Conservation (phyloP, 2,797 vertebrate genomes). For the Arctocebus calabarensis region DNA sequence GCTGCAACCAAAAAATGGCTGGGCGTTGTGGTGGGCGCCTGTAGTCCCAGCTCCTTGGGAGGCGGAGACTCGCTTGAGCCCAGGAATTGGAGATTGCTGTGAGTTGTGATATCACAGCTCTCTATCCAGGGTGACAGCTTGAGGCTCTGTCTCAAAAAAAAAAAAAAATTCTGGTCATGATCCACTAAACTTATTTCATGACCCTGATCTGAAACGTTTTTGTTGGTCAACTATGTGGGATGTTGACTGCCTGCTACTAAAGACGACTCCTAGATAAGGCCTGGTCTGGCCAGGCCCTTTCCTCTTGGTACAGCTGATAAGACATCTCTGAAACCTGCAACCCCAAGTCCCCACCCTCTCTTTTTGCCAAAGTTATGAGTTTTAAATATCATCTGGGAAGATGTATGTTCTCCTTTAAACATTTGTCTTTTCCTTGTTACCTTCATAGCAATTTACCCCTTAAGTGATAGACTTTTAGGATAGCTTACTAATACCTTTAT, state of each 20-base stretch:
- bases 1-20: no score
- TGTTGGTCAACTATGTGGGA: not conserved
- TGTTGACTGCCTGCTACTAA: not conserved
- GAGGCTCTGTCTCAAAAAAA: no score
- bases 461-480: not conserved
- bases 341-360: not conserved
- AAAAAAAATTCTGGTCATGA: conserved; percentile 1
- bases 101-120: no score
- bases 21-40: no score
- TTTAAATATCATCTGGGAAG: not conserved
- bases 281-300: not conserved
- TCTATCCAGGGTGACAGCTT: no score
- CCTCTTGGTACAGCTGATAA: not conserved
- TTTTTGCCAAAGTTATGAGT: not conserved
- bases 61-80: no score
- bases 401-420: not conserved
- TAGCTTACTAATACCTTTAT: not conserved
- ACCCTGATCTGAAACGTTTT: not conserved
- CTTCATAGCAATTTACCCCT: not conserved
- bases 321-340: not conserved
- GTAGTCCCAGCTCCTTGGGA: no score
- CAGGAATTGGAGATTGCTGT: no score
- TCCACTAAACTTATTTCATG: not conserved
- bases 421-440: conserved; percentile 8
- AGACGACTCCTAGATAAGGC: not conserved